Evolutionary conservation across 1,140 invertebrate species (phyloP).

Genomic region (Caenorhabditis elegans): DNA sequence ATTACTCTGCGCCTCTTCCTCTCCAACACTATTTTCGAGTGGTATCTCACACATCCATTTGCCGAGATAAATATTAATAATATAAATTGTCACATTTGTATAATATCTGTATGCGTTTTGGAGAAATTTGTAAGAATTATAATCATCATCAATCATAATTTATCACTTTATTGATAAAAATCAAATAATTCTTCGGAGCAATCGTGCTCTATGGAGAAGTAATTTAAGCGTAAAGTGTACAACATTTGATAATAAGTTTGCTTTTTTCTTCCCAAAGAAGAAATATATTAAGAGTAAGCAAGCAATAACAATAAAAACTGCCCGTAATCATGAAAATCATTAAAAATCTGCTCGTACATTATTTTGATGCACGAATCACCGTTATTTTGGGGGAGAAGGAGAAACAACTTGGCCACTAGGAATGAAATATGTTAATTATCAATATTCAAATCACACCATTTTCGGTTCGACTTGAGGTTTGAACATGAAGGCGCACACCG

Average conservation of each 20-base stretch:
- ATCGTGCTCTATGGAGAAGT: no score
- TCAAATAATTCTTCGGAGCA: neutral
- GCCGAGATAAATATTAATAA: conserved; percentile 16
- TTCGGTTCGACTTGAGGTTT: conserved; percentile 26
- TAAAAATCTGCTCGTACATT: neutral
- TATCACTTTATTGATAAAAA: conserved; percentile 18
- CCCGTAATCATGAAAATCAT: conserved; percentile 14
- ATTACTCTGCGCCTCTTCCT: neutral
- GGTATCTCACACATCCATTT: neutral
- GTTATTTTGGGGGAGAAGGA: neutral
- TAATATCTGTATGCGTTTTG: no score
- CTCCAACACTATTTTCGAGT: neutral
- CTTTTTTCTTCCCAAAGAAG: no score
- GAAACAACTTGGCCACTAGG: neutral
- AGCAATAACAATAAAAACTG: neutral
- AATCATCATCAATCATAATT: neutral
- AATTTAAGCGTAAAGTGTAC: no score
- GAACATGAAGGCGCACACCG: conserved; percentile 39
- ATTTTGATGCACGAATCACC: neutral
- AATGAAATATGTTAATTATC: neutral
- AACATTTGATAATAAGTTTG: no score
- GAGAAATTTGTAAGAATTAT: neutral
- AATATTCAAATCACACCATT: neutral
- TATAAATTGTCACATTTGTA: neutral
- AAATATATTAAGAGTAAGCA: no score